Evolutionary conservation across 1,140 invertebrate species (phyloP).

Genomic region (Prorops nasuta): DNA sequence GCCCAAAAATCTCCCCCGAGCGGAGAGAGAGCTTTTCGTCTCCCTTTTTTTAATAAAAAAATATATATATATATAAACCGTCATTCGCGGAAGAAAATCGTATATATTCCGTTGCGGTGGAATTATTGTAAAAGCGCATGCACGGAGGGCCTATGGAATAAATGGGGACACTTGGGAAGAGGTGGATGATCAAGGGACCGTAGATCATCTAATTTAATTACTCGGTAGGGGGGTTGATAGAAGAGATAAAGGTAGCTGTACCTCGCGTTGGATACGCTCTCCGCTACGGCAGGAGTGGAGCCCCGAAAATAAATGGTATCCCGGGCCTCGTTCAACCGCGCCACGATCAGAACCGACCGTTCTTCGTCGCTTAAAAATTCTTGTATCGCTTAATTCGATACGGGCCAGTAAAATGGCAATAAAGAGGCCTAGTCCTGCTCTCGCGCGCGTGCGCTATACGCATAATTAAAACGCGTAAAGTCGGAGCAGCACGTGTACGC

Average conservation of each 20-base stretch:
- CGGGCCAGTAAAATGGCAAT: slow-evolving; percentile 6
- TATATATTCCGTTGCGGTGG: too few species aligned
- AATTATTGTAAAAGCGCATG: too few species aligned
- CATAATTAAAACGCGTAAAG: background rate
- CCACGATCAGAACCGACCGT: background rate
- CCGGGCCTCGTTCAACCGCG: background rate
- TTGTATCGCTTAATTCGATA: slow-evolving; percentile 8
- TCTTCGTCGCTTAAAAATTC: slow-evolving; percentile 15
- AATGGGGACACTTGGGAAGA: slow-evolving; percentile 47
- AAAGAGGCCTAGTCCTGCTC: slow-evolving; percentile 1
- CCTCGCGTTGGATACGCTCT: slow-evolving; percentile 38
- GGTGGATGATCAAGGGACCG: slow-evolving; percentile 49
- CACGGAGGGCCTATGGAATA: slow-evolving; percentile 40
- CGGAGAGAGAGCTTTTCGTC: slow-evolving; percentile 4
- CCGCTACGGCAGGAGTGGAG: slow-evolving; percentile 18
- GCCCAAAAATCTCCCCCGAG: slow-evolving; percentile 1
- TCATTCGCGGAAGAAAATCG: too few species aligned
- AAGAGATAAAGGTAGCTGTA: slow-evolving; percentile 49
- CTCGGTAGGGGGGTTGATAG: slow-evolving; percentile 50
- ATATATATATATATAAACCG: too few species aligned
- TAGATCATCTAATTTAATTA: slow-evolving; percentile 57
- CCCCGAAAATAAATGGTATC: slow-evolving; percentile 32
- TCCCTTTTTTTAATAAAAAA: too few species aligned
- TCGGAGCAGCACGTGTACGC: too few species aligned
- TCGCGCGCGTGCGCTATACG: background rate